Conservation (phyloP, 2,113 vertebrate genomes). For the Oreochromis niloticus region DNA sequence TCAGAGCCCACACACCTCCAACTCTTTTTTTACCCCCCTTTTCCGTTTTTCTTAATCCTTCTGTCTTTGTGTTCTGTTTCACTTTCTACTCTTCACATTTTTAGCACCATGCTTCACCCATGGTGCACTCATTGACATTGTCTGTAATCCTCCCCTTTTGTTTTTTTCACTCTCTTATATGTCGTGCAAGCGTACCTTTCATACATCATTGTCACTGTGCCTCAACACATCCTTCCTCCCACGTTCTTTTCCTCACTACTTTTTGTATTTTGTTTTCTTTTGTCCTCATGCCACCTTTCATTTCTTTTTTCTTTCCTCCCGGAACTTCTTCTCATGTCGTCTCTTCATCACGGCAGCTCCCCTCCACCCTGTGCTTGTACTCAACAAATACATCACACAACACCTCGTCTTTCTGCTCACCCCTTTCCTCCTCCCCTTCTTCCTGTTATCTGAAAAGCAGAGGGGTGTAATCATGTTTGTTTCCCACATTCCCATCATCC, state of each 20-base stretch:
- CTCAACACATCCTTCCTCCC: constrained; percentile 20
- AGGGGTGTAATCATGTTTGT: constrained; percentile 66
- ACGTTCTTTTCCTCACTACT: constrained; percentile 9
- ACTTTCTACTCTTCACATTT: neutral
- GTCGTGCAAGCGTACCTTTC: constrained; percentile 18
- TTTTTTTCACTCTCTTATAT: constrained; percentile 1
- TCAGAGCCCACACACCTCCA: constrained; percentile 74
- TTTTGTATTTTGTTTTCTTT: constrained; percentile 12
- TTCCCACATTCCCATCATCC: constrained; percentile 57
- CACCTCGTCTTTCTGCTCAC: constrained; percentile 28
- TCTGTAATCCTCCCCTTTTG: constrained; percentile 18
- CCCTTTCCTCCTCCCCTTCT: neutral
- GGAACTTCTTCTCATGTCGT: neutral
- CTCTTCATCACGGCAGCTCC: constrained; percentile 30
- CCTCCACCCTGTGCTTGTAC: constrained; percentile 31
- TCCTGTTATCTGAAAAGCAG: constrained; percentile 57
- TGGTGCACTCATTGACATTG: constrained; percentile 2
- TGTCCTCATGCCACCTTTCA: constrained; percentile 2
- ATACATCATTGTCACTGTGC: constrained; percentile 31
- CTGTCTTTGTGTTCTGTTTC: neutral
- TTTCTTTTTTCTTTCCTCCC: neutral
- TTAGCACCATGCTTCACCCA: neutral
- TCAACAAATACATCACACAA: constrained; percentile 43
- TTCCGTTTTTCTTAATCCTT: neutral
- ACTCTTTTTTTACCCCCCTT: neutral